Evolutionary conservation across 2,113 vertebrate species (phyloP), one percentile per base, ranked within the genome.

Genomic region (Phrynocephalus versicolor): DNA sequence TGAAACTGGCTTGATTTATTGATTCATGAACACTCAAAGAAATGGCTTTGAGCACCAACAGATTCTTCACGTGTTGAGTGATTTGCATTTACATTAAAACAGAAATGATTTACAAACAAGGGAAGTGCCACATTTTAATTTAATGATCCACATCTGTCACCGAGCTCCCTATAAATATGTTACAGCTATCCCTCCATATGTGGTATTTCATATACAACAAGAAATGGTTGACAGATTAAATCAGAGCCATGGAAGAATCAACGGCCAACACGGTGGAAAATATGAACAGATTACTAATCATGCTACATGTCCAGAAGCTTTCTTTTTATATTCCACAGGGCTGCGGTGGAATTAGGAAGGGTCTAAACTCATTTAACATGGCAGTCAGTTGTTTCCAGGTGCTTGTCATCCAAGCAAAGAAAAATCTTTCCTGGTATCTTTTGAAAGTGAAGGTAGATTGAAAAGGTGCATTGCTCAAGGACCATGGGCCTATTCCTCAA

Each of bases 71-170:
- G 12, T 93, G 76, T 35, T 87, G 76, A 93, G 12, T 75, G 79
- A 90, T 92, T 87, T 88, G 30, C 90, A 93, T 92, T 91, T 92
- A 83, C 77, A 82, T 89, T 90, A 88, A 51, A 87, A 85, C 84
- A 51, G 78, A 81, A 75, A 91, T 87, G 85, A 94, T 94, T 93
- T 94, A 90, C 51, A 83, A 83, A 85, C 82, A 25, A 85, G 15
- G 41, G 45, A 90, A 55, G 70, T 86, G 67, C 10, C 74, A 92
- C 81, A 84, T 88, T 93, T 93, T 89, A 82, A 79, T 91, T 84
- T 90, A 88, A 88, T 85, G 79, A 69, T 71, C 84, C 30, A 79
- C 4, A 86, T 75, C 73, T 57, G 1, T 89, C 79, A 89, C 27
- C 1, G 80, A 30, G 67, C 76, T 90, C 91, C 85, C 81, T 82